Base-by-base conservation (phyloP, 2,888 invertebrate genomes). In the Sphaerophoria taeniata region DNA sequence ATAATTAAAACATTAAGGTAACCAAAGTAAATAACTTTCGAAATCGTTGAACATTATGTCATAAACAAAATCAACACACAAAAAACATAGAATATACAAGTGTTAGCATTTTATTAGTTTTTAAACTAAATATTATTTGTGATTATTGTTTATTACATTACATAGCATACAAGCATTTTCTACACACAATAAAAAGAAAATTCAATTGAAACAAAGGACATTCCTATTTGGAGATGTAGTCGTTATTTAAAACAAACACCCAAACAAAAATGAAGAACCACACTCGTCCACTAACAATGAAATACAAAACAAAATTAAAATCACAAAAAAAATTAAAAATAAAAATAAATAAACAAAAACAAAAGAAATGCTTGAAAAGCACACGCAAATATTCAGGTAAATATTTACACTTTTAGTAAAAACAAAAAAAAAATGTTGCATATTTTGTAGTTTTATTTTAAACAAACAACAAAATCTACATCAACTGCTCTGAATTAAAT, bases 201-300 rank as follows among this genome's bases (percentile, higher is more conserved):
- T 1, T 70, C 63, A 79, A 69, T 73, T 60, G 14, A 70, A 34
- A 63, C 14, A 75, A 51, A 82, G 75, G 12, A 84, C 83, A 84
- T 84, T 84, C 83, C 83, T 58, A 71, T 53, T 67, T 49, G 75
- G 79, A 84, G 60, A 83, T 60, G 53, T 60, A 67, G 53, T 24
- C 24, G 24, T 43, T 60, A 60, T 45, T 43, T 16, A 36, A 61
- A 67, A 65, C 11, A 43, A 33, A 70, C 60, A 6, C 39, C 69
- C 16, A 60, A 33, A 24, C 14, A 51, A 53, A 60, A 72, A 76
- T 61, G 45, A 56, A 67, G 9, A 65, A 79, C 58, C 65, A 69
- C 58, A 76, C 75, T 60, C 82, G 82, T 83, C 82, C 82, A 78
- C 61, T 69, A 47, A 77, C 72, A 84, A 84, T 71, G 61, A 79